phyloP scores from a whole-genome alignment of 1,140 invertebrate species.

The Diplogasteroides magnus region DNA sequence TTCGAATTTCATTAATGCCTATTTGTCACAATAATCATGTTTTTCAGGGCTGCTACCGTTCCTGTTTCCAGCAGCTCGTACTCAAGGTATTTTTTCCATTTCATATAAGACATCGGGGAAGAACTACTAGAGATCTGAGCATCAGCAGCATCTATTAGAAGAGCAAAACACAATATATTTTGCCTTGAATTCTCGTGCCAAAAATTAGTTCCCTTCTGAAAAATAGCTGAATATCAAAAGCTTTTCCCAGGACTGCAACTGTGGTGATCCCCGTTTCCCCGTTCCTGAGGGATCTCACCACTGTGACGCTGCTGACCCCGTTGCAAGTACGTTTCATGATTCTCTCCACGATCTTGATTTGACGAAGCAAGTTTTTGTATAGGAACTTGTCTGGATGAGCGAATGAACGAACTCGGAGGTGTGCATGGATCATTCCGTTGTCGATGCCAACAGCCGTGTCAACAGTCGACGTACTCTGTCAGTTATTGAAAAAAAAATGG shows the following conservation, averaged over 20 bases:
- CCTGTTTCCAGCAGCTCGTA: constrained; percentile 49
- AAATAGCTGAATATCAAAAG: too few species aligned
- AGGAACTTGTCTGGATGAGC: constrained; percentile 45
- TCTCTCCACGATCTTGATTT: too few species aligned
- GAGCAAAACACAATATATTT: too few species aligned
- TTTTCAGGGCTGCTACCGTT: constrained; percentile 48
- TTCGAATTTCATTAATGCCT: not conserved
- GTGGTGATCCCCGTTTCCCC: constrained; percentile 49
- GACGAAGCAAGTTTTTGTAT: too few species aligned
- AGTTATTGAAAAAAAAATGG: too few species aligned
- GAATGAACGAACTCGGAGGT: constrained; percentile 40
- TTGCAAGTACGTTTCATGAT: constrained; percentile 25
- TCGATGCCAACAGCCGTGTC: constrained; percentile 46
- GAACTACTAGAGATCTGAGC: too few species aligned
- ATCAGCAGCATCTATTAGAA: too few species aligned
- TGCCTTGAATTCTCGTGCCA: too few species aligned
- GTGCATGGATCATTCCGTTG: constrained; percentile 39
- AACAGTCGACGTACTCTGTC: constrained; percentile 49
- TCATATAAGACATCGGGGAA: too few species aligned
- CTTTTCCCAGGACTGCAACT: constrained; percentile 45
- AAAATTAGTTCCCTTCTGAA: too few species aligned
- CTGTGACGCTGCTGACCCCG: constrained; percentile 45
- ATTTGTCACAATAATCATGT: not conserved
- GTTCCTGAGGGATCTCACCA: constrained; percentile 36
- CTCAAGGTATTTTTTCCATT: too few species aligned